Evolutionary conservation across 2,888 invertebrate species (phyloP).

Genomic region (Stenurella melanura): DNA sequence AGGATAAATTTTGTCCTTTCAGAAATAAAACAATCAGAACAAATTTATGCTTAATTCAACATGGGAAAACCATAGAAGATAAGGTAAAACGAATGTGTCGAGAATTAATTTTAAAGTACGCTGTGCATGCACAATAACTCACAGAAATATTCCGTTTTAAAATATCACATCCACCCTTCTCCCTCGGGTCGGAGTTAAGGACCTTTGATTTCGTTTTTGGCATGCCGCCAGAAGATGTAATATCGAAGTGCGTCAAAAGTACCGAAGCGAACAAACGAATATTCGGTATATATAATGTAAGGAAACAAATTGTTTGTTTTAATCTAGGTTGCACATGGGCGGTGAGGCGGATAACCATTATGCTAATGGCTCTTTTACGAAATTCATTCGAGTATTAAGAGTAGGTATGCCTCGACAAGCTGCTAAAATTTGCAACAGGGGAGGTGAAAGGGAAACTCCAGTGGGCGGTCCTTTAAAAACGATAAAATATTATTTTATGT

Average conservation of each 20-base stretch:
- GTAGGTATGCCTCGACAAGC: too few species aligned
- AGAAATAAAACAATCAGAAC: constrained; percentile 27
- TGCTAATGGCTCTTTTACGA: too few species aligned
- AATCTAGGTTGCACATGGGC: not conserved
- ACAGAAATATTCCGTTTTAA: constrained; percentile 47
- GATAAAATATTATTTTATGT: too few species aligned
- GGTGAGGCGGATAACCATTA: too few species aligned
- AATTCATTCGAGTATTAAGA: too few species aligned
- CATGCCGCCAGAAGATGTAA: constrained; percentile 30
- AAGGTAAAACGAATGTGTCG: constrained; percentile 23
- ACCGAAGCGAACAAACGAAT: constrained; percentile 18
- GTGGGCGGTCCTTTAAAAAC: too few species aligned
- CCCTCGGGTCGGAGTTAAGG: constrained; percentile 41
- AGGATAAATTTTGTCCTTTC: constrained; percentile 19
- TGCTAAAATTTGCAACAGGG: too few species aligned
- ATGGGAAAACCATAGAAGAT: constrained; percentile 27
- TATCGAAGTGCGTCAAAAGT: constrained; percentile 27
- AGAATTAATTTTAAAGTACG: constrained; percentile 37
- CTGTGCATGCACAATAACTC: constrained; percentile 39
- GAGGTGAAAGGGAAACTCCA: too few species aligned
- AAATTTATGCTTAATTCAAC: constrained; percentile 29
- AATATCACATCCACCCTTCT: constrained; percentile 44
- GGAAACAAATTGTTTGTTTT: not conserved
- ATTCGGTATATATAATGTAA: not conserved
- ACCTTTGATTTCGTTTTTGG: constrained; percentile 49